Base-by-base conservation (phyloP, 2,888 invertebrate species). In the Melinaea menophilus region DNA sequence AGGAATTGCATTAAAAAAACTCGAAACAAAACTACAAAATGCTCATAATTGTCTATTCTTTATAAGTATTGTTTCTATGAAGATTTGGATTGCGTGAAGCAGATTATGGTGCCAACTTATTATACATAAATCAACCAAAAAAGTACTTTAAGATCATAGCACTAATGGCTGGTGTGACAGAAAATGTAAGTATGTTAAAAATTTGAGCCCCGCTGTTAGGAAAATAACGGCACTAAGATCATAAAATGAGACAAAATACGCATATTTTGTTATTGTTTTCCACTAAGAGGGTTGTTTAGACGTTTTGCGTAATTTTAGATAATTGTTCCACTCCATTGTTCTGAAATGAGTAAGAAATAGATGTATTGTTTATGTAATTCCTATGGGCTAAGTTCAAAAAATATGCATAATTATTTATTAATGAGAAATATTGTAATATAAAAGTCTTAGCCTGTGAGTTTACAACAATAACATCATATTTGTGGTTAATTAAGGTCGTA, bases 291-390 rank as follows among this genome's bases (percentile, higher is more conserved):
- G 76, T 77, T 89, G 85, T 90, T 90, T 89, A 80, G 88, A 89
- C 87, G 74, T 82, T 86, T 90, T 90, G 90, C 89, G 90, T 90
- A 86, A 88, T 86, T 81, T 80, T 74, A 69, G 73, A 81, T 80
- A 80, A 81, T 65, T 51, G n/a, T 48, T 48, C n/a, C 7, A n/a
- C 48, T n/a, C 22, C 13, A 62, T 63, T 61, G 59, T 66, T 63
- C 59, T 47, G 12, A 13, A 11, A n/a, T n/a, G 22, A 2, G 13
- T n/a, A 22, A 48, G 37, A 12, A 48, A 12, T 48, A 22, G 48
- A 13, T 5, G 12, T 48, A n/a, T 22, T 48, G 12, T n/a, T 5
- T 48, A n/a, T 22, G 13, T 22, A 5, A 5, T 12, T 48, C 22
- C 22, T 22, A 22, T 22, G 22, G 46, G 12, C 46, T 9, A n/a